Evolutionary conservation across 2,113 vertebrate species (phyloP).

Genomic region (Mirounga angustirostris): DNA sequence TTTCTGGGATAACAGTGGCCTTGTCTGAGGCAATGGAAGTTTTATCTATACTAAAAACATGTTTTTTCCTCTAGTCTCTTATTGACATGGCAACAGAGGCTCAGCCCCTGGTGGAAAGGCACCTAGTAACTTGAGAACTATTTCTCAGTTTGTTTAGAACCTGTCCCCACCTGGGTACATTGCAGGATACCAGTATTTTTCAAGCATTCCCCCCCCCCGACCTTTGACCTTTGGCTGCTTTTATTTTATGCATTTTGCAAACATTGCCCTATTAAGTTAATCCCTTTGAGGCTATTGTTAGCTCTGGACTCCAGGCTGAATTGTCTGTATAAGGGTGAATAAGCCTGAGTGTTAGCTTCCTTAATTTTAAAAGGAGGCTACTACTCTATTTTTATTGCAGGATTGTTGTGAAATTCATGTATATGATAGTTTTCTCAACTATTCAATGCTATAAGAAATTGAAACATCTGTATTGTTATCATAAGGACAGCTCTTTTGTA

Average conservation of each 20-base stretch:
- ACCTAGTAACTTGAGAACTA: background rate
- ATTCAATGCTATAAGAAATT: background rate
- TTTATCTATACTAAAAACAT: background rate
- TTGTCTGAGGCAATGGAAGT: conserved; percentile 52
- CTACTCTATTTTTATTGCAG: conserved; percentile 18
- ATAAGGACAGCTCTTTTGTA: conserved; percentile 25
- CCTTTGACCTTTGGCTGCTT: conserved; percentile 21
- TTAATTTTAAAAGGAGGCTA: conserved; percentile 52
- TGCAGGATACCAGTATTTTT: conserved; percentile 26
- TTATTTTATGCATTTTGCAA: conserved; percentile 47
- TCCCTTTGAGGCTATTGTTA: conserved; percentile 70
- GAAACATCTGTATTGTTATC: background rate
- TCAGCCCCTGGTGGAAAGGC: conserved; percentile 7
- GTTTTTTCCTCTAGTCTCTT: background rate
- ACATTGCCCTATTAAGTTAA: conserved; percentile 40
- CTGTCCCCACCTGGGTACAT: background rate
- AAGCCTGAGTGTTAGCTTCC: conserved; percentile 23
- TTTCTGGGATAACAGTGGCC: background rate
- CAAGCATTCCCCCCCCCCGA: background rate
- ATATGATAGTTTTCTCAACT: conserved; percentile 6
- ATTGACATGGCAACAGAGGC: background rate
- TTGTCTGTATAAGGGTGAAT: background rate
- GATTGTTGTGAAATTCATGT: conserved; percentile 5
- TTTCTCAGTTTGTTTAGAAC: conserved; percentile 42
- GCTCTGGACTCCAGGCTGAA: conserved; percentile 1